Evolutionary conservation across 2,113 vertebrate genomes (phyloP).

Genomic region (Centropus unirufus): DNA sequence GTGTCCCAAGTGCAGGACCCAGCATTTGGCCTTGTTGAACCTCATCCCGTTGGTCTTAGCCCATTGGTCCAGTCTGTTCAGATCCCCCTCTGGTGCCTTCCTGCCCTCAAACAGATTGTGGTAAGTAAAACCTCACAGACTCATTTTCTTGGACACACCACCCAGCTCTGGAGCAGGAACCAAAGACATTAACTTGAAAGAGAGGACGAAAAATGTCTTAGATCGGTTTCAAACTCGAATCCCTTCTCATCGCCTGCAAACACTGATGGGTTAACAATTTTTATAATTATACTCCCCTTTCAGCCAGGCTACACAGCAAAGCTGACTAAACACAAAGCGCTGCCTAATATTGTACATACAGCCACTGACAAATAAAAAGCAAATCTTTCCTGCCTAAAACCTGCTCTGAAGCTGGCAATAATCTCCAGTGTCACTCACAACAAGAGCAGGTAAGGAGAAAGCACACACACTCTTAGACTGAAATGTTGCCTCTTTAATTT

Average conservation of each 20-base stretch:
- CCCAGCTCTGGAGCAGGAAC: not conserved
- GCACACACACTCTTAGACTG: not conserved
- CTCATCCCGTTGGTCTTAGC: too few species aligned
- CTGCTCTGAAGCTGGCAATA: not conserved
- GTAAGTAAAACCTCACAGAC: not conserved
- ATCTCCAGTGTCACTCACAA: not conserved
- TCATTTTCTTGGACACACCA: not conserved
- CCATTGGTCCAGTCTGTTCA: too few species aligned
- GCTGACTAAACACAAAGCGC: not conserved
- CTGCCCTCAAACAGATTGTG: too few species aligned
- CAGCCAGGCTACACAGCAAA: not conserved
- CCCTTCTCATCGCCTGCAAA: conserved; percentile 9
- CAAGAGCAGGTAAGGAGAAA: not conserved
- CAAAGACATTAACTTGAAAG: conserved; percentile 4
- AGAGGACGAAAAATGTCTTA: not conserved
- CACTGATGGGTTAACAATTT: not conserved
- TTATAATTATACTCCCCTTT: not conserved
- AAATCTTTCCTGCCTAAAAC: not conserved
- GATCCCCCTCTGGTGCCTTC: too few species aligned
- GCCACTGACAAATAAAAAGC: not conserved
- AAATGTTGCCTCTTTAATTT: not conserved
- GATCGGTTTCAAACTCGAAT: not conserved
- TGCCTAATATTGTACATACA: not conserved
- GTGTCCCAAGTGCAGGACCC: too few species aligned
- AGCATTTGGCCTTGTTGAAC: too few species aligned